Percentiles rank a stretch among this genome's conserved stretches.
phyloP scores from a whole-genome alignment of 2,888 invertebrate species.

The Ophonus ardosiacus region DNA sequence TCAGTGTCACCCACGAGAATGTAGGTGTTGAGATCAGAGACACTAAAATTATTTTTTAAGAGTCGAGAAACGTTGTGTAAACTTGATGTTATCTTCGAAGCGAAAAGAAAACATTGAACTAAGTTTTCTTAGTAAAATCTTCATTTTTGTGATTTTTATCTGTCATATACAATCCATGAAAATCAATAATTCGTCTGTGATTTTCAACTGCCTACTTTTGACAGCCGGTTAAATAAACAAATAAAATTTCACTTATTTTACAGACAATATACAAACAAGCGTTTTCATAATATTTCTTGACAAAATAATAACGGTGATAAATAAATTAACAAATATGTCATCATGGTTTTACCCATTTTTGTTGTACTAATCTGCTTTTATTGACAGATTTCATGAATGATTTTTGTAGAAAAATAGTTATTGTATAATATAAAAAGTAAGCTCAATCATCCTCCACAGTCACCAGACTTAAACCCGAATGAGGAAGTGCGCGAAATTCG shows the following conservation, averaged over 20 bases:
- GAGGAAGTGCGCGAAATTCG: no score
- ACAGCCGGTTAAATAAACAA: constrained; percentile 9
- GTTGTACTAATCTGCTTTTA: no score
- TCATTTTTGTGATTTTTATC: constrained; percentile 24
- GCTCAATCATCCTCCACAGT: no score
- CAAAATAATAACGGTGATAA: no score
- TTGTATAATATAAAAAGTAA: no score
- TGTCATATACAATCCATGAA: constrained; percentile 43
- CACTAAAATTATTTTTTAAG: not conserved
- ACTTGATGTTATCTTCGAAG: not conserved
- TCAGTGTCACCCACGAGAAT: constrained; percentile 42
- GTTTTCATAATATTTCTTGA: not conserved
- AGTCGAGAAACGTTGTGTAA: constrained; percentile 26
- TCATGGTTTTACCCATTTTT: no score
- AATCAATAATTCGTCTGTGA: constrained; percentile 6
- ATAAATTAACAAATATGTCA: no score
- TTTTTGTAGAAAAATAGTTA: no score
- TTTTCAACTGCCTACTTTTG: constrained; percentile 5
- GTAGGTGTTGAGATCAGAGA: constrained; percentile 9
- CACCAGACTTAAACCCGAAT: no score
- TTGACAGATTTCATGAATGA: no score
- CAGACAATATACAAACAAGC: not conserved
- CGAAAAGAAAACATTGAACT: constrained; percentile 21
- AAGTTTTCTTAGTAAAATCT: constrained; percentile 3
- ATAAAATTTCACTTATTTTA: not conserved